Evolutionary conservation across 2,113 vertebrate genomes (phyloP).

Genomic region (Pseudolaguvia tuberculata): DNA sequence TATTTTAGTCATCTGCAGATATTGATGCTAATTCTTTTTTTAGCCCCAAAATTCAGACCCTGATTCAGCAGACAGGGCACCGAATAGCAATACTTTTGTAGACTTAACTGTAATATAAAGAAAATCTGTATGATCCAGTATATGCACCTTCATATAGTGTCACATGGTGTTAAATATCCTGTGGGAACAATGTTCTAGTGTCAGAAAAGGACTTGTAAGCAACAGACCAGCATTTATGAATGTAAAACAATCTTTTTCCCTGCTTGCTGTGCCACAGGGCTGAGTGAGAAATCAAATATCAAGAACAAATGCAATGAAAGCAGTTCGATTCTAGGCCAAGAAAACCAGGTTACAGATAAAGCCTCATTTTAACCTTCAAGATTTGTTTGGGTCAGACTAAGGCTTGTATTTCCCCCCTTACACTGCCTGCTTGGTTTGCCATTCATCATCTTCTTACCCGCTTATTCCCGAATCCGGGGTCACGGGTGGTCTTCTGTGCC

Average conservation of each 20-base stretch:
- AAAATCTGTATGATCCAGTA: conserved; percentile 10
- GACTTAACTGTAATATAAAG: not conserved
- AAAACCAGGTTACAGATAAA: not conserved
- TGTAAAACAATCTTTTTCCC: conserved; percentile 23
- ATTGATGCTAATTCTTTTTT: conserved; percentile 11
- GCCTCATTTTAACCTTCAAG: not conserved
- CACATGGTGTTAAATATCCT: conserved; percentile 28
- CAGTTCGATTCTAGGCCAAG: not conserved
- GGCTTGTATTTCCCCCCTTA: not conserved
- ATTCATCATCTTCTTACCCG: no score
- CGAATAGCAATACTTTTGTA: conserved; percentile 12
- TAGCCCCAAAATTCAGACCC: not conserved
- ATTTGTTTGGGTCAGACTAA: not conserved
- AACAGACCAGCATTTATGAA: conserved; percentile 38
- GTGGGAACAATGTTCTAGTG: conserved; percentile 30
- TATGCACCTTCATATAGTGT: conserved; percentile 9
- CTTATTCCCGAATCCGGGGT: no score
- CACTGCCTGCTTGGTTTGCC: no score
- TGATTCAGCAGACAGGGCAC: conserved; percentile 8
- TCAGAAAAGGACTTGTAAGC: conserved; percentile 23
- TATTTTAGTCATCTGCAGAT: conserved; percentile 27
- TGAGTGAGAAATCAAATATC: conserved; percentile 43
- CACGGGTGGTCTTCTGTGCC: no score
- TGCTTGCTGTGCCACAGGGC: conserved; percentile 28
- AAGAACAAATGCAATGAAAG: conserved; percentile 19